Percentiles rank a stretch among this genome's conserved stretches.
Evolutionary conservation across 2,797 vertebrate genomes (phyloP).

Genomic region (Loriculus beryllinus): DNA sequence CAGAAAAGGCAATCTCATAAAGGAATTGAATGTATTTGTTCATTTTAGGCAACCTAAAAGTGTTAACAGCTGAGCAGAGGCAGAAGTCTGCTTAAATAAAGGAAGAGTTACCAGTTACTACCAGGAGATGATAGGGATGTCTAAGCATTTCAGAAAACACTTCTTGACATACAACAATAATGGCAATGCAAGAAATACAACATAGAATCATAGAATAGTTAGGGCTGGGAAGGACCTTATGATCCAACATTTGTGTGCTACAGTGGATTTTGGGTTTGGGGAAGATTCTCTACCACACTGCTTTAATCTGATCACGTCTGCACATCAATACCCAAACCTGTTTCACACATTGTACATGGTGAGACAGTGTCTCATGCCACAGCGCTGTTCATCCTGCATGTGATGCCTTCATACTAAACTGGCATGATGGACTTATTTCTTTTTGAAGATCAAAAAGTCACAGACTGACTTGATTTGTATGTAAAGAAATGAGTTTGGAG

Average conservation of each 20-base stretch:
- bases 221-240: background rate
- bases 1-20: background rate
- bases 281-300: background rate
- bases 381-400: background rate
- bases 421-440: background rate
- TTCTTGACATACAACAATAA: background rate
- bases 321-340: background rate
- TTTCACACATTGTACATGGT: background rate
- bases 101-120: background rate
- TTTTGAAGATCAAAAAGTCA: fast-evolving
- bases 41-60: background rate
- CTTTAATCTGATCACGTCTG: background rate
- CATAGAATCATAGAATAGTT: background rate
- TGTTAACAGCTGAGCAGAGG: background rate
- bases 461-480: background rate
- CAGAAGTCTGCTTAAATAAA: background rate
- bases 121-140: background rate
- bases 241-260: background rate
- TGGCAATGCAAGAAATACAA: background rate
- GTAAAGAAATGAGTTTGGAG: background rate
- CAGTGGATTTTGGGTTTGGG: background rate
- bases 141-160: background rate
- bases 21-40: background rate
- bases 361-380: background rate
- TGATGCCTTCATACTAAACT: background rate